Conservation (phyloP, 2,888 invertebrate genomes). For the Malachius bipustulatus region DNA sequence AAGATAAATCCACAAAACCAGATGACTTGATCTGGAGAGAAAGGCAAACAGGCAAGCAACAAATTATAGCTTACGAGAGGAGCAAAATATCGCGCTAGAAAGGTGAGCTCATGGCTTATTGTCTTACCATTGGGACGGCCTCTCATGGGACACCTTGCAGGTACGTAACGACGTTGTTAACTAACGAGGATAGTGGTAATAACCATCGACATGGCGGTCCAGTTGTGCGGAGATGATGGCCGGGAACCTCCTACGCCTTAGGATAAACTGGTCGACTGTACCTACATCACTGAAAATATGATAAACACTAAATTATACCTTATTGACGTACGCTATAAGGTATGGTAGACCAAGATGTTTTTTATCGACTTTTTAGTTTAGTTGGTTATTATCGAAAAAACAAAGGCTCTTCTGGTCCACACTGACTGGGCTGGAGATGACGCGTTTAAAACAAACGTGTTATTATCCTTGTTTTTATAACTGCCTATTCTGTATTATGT, state of each 20-base stretch:
- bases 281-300: conserved; percentile 30
- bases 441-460: conserved; percentile 19
- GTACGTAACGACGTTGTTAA: conserved; percentile 28
- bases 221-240: neutral
- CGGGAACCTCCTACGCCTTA: conserved; percentile 5
- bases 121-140: neutral
- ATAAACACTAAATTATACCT: conserved; percentile 32
- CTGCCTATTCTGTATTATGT: conserved; percentile 16
- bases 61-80: conserved; percentile 14
- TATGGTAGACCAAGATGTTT: conserved; percentile 26
- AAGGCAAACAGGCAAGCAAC: conserved; percentile 19
- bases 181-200: conserved; percentile 32
- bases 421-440: neutral
- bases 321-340: conserved; percentile 26
- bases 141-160: conserved; percentile 1
- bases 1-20: conserved; percentile 26
- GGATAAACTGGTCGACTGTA: conserved; percentile 21
- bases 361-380: conserved; percentile 16
- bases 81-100: neutral
- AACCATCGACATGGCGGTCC: conserved; percentile 15
- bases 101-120: neutral
- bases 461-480: conserved; percentile 23
- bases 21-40: conserved; percentile 31
- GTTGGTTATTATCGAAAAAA: conserved; percentile 17
- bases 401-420: conserved; percentile 9